A percentile compares a stretch with the other conserved stretches of the same genome.
Conservation (phyloP, 2,888 invertebrate genomes). For the Byasa hedistus region DNA sequence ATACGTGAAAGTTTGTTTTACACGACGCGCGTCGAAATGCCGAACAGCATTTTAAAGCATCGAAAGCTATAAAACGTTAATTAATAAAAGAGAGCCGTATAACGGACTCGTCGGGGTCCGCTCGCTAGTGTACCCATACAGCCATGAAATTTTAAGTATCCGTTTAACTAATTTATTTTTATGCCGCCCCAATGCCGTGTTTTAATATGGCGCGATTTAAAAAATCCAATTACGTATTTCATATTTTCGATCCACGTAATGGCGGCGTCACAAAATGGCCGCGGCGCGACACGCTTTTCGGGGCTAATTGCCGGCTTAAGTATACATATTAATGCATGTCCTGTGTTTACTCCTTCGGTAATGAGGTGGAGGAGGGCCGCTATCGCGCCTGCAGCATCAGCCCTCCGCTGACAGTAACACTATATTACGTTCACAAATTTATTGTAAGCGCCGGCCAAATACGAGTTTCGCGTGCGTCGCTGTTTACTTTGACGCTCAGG, state of each 20-base stretch:
- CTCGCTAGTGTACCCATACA: conserved; percentile 25
- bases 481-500: conserved; percentile 22
- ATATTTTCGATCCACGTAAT: conserved; percentile 19
- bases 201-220: conserved; percentile 10
- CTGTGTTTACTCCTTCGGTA: conserved; percentile 34
- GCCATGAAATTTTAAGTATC: conserved; percentile 28
- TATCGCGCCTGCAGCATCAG: conserved; percentile 67
- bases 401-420: conserved; percentile 58
- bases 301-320: conserved; percentile 28
- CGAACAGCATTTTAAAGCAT: conserved; percentile 3
- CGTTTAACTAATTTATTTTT: conserved; percentile 26
- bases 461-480: conserved; percentile 53
- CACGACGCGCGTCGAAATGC: background rate
- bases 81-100: conserved; percentile 20
- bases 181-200: conserved; percentile 14
- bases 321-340: conserved; percentile 33
- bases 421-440: conserved; percentile 63
- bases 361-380: conserved; percentile 48
- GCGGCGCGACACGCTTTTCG: conserved; percentile 20
- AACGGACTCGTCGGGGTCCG: conserved; percentile 7
- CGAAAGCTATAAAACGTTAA: conserved; percentile 22
- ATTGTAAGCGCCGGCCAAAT: conserved; percentile 61
- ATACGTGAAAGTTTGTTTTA: background rate
- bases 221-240: conserved; percentile 8
- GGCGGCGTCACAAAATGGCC: conserved; percentile 20